Conservation (phyloP, 1,140 invertebrate genomes). For the Leptinotarsa lineolata region DNA sequence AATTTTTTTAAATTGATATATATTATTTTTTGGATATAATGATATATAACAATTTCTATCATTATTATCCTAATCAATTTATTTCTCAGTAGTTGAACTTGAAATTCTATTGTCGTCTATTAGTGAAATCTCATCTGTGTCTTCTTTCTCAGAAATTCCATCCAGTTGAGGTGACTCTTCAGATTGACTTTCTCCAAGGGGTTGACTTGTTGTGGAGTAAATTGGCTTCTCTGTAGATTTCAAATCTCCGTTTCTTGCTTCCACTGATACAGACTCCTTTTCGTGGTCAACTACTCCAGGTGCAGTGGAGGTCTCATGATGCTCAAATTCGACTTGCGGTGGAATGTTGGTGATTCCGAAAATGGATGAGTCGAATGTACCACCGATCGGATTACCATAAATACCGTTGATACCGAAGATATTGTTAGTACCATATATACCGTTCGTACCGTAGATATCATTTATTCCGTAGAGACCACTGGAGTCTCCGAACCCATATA, state of each 20-base stretch:
- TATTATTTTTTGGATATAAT: too few relatives aligned
- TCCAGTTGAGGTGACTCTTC: neutral
- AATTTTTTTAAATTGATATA: too few relatives aligned
- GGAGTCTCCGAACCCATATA: too few relatives aligned
- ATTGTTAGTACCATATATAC: neutral
- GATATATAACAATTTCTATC: too few relatives aligned
- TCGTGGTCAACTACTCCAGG: neutral
- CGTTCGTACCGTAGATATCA: neutral
- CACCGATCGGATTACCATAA: neutral
- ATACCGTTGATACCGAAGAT: neutral
- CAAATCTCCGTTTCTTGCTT: neutral
- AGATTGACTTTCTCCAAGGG: neutral
- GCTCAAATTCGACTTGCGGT: neutral
- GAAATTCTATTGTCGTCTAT: neutral
- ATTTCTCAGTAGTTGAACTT: neutral
- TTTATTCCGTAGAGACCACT: neutral
- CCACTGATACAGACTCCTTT: neutral
- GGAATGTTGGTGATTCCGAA: neutral
- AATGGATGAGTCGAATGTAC: neutral
- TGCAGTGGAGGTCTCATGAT: neutral
- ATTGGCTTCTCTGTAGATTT: neutral
- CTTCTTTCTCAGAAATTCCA: neutral
- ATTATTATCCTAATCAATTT: too few relatives aligned
- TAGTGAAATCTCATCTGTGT: neutral
- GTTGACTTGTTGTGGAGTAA: too few relatives aligned